Evolutionary conservation across 2,113 vertebrate genomes (phyloP).

Genomic region (Dendrocopos noguchii): DNA sequence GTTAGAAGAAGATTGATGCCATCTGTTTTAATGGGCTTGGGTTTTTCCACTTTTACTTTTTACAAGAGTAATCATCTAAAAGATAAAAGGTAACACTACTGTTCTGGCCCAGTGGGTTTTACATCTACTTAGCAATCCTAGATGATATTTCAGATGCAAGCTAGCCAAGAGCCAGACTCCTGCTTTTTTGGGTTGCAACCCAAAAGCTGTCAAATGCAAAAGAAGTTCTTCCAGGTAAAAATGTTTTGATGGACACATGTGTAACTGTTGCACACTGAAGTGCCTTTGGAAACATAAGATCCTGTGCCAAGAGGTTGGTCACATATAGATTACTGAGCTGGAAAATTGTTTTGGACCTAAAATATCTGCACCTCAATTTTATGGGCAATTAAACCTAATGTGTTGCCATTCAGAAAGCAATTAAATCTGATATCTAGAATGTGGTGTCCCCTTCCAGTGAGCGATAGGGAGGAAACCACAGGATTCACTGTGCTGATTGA

Average conservation of each 20-base stretch:
- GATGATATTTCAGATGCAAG: neutral
- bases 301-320: neutral
- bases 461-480: neutral
- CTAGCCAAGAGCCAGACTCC: neutral
- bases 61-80: neutral
- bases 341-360: conserved; percentile 72
- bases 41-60: neutral
- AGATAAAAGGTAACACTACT: neutral
- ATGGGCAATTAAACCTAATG: conserved; percentile 72
- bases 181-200: neutral
- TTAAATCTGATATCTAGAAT: conserved; percentile 55
- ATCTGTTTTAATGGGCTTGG: neutral
- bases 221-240: neutral
- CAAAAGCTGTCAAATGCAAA: neutral
- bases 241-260: neutral
- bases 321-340: conserved; percentile 66
- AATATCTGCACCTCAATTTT: conserved; percentile 66
- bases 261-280: neutral
- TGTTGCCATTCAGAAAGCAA: conserved; percentile 61
- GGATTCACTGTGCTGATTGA: neutral
- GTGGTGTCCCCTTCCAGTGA: conserved; percentile 13
- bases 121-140: neutral
- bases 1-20: neutral
- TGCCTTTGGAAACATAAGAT: conserved; percentile 45
- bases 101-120: neutral